These are phyloP conservation scores for Pipistrellus nathusii DNA, from an alignment of 2,797 vertebrate species.

Conservation along the genomic window DNA sequence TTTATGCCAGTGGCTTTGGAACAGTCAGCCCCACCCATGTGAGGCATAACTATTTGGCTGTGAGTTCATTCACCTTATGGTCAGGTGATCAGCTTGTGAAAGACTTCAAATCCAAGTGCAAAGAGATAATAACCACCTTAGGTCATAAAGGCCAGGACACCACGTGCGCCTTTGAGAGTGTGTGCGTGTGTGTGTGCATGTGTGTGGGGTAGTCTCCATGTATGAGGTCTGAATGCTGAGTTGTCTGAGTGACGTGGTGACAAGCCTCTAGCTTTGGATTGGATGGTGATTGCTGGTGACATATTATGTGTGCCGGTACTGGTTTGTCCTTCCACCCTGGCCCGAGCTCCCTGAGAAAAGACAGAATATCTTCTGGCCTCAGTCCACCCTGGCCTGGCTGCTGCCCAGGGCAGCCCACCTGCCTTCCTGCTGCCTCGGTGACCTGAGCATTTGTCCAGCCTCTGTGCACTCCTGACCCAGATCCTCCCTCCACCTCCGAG, in stretches of 20 bases:
- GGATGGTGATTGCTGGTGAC: neutral
- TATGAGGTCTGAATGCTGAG: neutral
- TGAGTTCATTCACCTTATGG: neutral
- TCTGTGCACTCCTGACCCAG: neutral
- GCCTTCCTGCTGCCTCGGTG: neutral
- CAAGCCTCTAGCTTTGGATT: neutral
- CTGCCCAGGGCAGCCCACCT: neutral
- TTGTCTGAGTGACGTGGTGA: neutral
- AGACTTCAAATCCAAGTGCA: neutral
- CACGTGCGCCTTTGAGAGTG: too few species aligned
- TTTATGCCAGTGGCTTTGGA: neutral
- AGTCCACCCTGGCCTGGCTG: neutral
- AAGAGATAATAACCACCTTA: neutral
- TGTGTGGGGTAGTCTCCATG: neutral
- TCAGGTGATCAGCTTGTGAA: neutral
- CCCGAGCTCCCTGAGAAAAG: neutral
- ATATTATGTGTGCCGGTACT: accelerated
- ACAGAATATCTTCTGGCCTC: neutral
- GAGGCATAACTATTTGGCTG: neutral
- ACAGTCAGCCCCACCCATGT: neutral
- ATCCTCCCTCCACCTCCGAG: neutral
- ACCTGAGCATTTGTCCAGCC: accelerated
- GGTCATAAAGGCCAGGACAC: neutral
- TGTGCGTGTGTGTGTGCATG: too few species aligned
- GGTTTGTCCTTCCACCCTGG: neutral